Base-by-base conservation (phyloP, 2,888 invertebrate species). In the Tricholauxania praeusta region DNA sequence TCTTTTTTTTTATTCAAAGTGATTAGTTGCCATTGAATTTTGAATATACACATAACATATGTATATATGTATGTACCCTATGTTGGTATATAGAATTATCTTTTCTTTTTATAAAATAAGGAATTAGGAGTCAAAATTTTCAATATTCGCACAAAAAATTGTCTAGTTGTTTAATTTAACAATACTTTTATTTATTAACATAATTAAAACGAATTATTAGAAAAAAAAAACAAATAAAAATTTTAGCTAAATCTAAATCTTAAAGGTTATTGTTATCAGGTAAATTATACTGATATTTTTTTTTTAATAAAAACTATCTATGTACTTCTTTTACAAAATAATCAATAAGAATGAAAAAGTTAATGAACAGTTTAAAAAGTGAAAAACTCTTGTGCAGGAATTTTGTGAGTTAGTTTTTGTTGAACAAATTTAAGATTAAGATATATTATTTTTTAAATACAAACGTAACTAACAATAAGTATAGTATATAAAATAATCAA, bases 181-280 rank as follows among this genome's bases (percentile, higher is more conserved):
- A 49, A 52, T 60, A 39, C 62, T 70, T 51, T 48, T 66, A 48
- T 62, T 17, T 52, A 51, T 74, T 77, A 64, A 72, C 75, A 75
- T 73, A 75, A 63, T 49, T 69, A 72, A 59, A 32, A 47, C 15
- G 73, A 71, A 73, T 76, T 76, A 72, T 70, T 73, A 74, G 67
- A 60, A 70, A 57, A 59, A 59, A 65, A 15, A 28, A 28, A n/a
- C 52, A 62, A 57, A 55, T 63, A 19, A 66, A 72, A 66, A 12
- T 22, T 51, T 12, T 72, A 64, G 59, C 70, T 68, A 60, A 66
- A 64, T 60, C 52, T 57, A 69, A 53, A 17, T 55, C 39, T 53
- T 52, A 47, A 32, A 32, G 7, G 32, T 32, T 32, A 32, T 32
- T 32, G 32, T 32, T 32, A 32, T 60, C 48, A 19, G 19, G 39